Evolutionary conservation across 2,113 vertebrate species (phyloP).

Genomic region (Alexandromys fortis): DNA sequence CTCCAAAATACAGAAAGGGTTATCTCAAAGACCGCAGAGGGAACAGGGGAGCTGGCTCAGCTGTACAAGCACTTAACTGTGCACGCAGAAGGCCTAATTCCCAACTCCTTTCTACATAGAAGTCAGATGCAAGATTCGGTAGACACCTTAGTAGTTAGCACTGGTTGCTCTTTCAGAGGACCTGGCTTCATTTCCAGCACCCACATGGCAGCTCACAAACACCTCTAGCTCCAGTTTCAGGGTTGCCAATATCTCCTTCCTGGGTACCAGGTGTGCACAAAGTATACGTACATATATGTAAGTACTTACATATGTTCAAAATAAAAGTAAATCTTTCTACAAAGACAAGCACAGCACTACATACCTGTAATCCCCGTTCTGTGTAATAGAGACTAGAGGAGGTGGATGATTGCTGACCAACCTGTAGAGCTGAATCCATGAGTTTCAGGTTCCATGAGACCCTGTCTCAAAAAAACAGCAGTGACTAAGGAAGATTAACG

Average conservation of each 20-base stretch:
- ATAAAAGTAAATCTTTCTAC: background rate
- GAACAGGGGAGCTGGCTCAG: background rate
- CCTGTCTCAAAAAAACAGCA: background rate
- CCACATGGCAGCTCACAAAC: background rate
- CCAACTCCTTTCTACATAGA: background rate
- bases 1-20: background rate
- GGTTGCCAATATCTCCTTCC: too few relatives aligned
- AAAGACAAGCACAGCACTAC: background rate
- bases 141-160: background rate
- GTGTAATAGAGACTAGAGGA: background rate
- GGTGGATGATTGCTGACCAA: background rate
- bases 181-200: background rate
- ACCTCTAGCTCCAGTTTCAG: background rate
- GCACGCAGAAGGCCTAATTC: background rate
- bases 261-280: background rate
- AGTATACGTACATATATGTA: background rate
- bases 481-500: background rate
- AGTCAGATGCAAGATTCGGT: background rate
- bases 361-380: background rate
- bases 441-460: background rate
- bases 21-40: background rate
- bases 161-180: background rate
- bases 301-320: background rate
- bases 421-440: background rate
- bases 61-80: background rate